Conservation (phyloP, 2,113 vertebrate species). For the Athene noctua region DNA sequence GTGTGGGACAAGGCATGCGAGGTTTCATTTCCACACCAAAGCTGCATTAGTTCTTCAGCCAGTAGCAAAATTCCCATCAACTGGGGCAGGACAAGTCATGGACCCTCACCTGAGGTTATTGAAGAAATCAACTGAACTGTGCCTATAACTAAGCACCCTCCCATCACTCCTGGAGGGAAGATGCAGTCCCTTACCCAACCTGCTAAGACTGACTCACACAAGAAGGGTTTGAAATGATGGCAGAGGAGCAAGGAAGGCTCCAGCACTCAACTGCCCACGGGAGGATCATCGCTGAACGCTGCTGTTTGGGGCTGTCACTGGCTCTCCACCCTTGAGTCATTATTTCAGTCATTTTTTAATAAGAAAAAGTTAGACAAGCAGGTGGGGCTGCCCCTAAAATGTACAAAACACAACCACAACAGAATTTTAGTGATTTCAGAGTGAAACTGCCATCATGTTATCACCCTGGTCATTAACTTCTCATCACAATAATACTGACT, state of each 20-base stretch:
- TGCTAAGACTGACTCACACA: background rate
- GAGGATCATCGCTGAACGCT: fast-evolving
- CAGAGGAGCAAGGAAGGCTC: background rate
- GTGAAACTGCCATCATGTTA: background rate
- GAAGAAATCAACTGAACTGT: background rate
- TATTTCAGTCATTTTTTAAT: background rate
- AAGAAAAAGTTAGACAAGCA: background rate
- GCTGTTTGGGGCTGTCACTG: background rate
- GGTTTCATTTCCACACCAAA: background rate
- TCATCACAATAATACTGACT: background rate
- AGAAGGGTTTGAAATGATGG: background rate
- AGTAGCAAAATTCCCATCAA: background rate
- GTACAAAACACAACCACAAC: background rate
- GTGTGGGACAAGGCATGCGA: background rate
- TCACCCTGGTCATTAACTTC: background rate
- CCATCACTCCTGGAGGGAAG: background rate
- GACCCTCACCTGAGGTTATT: background rate
- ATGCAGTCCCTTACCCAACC: background rate
- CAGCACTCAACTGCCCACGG: background rate
- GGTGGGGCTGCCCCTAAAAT: background rate
- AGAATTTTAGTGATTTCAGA: background rate
- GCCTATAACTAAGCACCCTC: background rate
- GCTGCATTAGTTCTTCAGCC: background rate
- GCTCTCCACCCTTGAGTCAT: background rate
- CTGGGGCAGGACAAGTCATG: background rate